Evolutionary conservation across 1,140 invertebrate genomes (phyloP).

Genomic region (Zelostemma sp.): DNA sequence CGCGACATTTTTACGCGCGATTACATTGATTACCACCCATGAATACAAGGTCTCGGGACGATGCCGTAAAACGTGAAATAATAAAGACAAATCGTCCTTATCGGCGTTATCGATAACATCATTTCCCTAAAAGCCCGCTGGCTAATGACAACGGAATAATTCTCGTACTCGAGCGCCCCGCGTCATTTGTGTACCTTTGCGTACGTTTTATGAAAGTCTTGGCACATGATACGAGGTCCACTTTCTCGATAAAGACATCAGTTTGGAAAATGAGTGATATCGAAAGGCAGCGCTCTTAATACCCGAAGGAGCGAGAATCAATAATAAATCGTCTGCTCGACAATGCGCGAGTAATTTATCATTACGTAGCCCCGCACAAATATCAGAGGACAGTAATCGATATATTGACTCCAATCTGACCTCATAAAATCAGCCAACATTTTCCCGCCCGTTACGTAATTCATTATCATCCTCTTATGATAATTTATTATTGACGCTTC

Average conservation of each 20-base stretch:
- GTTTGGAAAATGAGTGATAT: slow-evolving; percentile 42
- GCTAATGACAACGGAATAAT: not conserved
- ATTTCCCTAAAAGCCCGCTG: not conserved
- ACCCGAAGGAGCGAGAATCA: slow-evolving; percentile 43
- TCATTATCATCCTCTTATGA: too few species aligned
- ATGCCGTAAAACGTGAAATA: too few species aligned
- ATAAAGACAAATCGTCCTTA: not conserved
- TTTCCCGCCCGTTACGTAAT: too few species aligned
- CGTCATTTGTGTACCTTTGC: slow-evolving; percentile 18
- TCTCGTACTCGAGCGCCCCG: not conserved
- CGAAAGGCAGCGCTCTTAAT: slow-evolving; percentile 49
- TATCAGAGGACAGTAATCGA: slow-evolving; percentile 1
- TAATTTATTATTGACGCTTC: too few species aligned
- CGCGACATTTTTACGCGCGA: too few species aligned
- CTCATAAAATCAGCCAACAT: not conserved
- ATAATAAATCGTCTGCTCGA: slow-evolving; percentile 30
- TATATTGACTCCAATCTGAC: slow-evolving; percentile 3
- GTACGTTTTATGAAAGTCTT: slow-evolving; percentile 36
- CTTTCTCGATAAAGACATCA: slow-evolving; percentile 48
- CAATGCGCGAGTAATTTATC: slow-evolving; percentile 36
- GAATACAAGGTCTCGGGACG: too few species aligned
- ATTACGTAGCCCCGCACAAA: slow-evolving; percentile 14
- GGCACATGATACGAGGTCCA: slow-evolving; percentile 53
- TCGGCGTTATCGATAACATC: not conserved
- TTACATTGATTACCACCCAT: too few species aligned